These are phyloP conservation scores for Anguilla japonica DNA, from an alignment of 2,113 vertebrate genomes.

Conservation along the genomic window DNA sequence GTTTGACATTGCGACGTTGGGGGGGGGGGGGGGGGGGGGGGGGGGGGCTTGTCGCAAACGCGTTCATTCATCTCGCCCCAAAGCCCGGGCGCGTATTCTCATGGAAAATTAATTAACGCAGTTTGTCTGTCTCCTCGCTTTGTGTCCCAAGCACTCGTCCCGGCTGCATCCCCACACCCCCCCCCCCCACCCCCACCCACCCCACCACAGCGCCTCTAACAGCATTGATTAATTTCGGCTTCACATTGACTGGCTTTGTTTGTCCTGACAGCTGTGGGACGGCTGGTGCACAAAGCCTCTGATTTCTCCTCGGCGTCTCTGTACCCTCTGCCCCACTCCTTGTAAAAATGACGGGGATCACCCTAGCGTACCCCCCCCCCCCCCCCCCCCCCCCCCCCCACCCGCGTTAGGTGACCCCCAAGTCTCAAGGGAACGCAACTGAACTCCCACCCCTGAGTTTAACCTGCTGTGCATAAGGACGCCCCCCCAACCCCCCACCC, in stretches of 20 bases:
- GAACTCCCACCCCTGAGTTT: background rate
- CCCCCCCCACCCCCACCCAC: slow-evolving; percentile 20
- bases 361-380: no score
- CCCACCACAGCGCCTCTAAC: slow-evolving; percentile 32
- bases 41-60: slow-evolving; percentile 64
- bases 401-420: background rate
- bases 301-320: slow-evolving; percentile 28
- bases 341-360: background rate
- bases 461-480: background rate
- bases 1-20: slow-evolving; percentile 55
- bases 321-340: background rate
- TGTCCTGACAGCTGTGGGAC: slow-evolving; percentile 36
- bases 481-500: background rate
- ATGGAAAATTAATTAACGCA: slow-evolving; percentile 72
- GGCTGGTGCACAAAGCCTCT: slow-evolving; percentile 29
- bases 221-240: slow-evolving; percentile 40
- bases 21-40: background rate
- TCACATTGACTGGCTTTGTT: slow-evolving; percentile 27
- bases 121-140: slow-evolving; percentile 59
- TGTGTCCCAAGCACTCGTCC: slow-evolving; percentile 53
- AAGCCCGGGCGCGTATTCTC: slow-evolving; percentile 68
- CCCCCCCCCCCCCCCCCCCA: no score
- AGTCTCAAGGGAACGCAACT: background rate
- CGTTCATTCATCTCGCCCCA: slow-evolving; percentile 73
- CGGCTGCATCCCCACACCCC: slow-evolving; percentile 1